phyloP scores from a whole-genome alignment of 92 coral and sea anemone genomes.

The Porites cylindrica region DNA sequence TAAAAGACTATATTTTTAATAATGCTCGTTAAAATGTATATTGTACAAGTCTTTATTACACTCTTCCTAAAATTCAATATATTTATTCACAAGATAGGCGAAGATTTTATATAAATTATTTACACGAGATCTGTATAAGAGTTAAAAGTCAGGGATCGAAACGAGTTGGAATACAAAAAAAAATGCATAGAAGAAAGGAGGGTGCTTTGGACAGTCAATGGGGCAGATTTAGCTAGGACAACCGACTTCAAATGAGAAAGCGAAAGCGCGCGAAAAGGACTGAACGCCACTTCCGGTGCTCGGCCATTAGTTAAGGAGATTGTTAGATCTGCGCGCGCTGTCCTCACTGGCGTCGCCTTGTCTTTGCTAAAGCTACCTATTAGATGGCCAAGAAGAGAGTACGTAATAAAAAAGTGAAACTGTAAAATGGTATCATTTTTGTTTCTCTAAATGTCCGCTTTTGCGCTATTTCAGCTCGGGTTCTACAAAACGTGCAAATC shows the following conservation, averaged over 20 bases:
- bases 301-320: too few relatives aligned
- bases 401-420: not conserved
- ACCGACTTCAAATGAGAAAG: too few relatives aligned
- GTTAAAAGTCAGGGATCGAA: not conserved
- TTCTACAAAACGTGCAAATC: not conserved
- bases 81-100: conserved; percentile 15
- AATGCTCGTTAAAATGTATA: not conserved
- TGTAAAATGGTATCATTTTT: not conserved
- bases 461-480: not conserved
- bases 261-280: too few relatives aligned
- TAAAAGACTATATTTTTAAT: conserved; percentile 15
- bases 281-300: too few relatives aligned
- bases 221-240: too few relatives aligned
- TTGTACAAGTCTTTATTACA: conserved; percentile 10
- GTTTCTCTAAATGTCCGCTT: not conserved
- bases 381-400: not conserved
- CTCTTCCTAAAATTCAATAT: conserved; percentile 3
- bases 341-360: too few relatives aligned
- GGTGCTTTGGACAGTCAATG: too few relatives aligned
- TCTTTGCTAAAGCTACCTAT: too few relatives aligned
- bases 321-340: too few relatives aligned
- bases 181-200: not conserved
- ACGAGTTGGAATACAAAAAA: not conserved
- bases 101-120: not conserved
- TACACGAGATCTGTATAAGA: not conserved